Percentiles rank a stretch among this genome's conserved stretches.
Conservation (phyloP, 2,113 vertebrate genomes). For the Arothron firmamentum region DNA sequence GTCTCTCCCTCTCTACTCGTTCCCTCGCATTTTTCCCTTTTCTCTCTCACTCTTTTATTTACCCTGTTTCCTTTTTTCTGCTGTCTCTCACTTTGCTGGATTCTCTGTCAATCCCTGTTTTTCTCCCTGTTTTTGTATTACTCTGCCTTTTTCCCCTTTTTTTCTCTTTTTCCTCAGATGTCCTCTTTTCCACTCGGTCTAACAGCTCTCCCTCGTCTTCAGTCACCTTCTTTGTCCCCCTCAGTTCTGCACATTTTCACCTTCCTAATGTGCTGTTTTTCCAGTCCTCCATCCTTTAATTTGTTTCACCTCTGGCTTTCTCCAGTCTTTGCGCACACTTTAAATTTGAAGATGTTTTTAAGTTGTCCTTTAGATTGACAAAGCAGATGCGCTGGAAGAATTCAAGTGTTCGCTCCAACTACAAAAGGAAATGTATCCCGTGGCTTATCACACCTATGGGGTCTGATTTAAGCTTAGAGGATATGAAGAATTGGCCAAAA, state of each 20-base stretch:
- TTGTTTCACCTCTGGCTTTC: conserved; percentile 50
- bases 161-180: conserved; percentile 47
- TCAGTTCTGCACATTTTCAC: conserved; percentile 50
- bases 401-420: conserved; percentile 23
- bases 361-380: conserved; percentile 59
- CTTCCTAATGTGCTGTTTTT: conserved; percentile 46
- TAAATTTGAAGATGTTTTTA: conserved; percentile 36
- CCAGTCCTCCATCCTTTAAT: conserved; percentile 34
- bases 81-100: conserved; percentile 60
- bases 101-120: conserved; percentile 34
- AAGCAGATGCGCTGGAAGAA: conserved; percentile 53
- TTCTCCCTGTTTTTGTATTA: conserved; percentile 54
- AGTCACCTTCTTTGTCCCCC: conserved; percentile 25
- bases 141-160: conserved; percentile 41
- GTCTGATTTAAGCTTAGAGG: conserved; percentile 39
- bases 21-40: conserved; percentile 45
- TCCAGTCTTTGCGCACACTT: conserved; percentile 35
- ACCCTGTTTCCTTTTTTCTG: conserved; percentile 55
- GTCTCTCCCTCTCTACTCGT: conserved; percentile 41
- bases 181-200: conserved; percentile 43
- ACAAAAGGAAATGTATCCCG: conserved; percentile 35
- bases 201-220: conserved; percentile 28
- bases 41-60: conserved; percentile 54
- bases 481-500: conserved; percentile 47
- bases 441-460: conserved; percentile 47